phyloP scores from a whole-genome alignment of 2,113 vertebrate genomes.

The Centropristis striata region DNA sequence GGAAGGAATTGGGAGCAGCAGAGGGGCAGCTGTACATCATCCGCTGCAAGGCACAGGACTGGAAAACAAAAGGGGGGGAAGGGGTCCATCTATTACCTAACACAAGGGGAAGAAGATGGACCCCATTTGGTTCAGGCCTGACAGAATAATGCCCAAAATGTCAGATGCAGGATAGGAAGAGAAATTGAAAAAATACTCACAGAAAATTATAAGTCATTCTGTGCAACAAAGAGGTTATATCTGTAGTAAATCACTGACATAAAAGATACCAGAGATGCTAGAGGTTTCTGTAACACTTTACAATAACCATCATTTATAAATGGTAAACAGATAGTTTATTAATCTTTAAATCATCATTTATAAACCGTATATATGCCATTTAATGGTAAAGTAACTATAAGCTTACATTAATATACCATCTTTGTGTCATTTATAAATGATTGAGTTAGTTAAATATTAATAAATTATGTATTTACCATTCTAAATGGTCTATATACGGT shows the following conservation, averaged over 20 bases:
- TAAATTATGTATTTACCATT: too few species aligned
- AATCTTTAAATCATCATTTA: too few species aligned
- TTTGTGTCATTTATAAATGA: too few species aligned
- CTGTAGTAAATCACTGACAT: neutral
- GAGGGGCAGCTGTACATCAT: slow-evolving; percentile 54
- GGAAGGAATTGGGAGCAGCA: neutral
- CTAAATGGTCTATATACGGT: too few species aligned
- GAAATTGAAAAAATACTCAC: neutral
- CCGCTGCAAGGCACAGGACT: slow-evolving; percentile 20
- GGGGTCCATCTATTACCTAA: slow-evolving; percentile 15
- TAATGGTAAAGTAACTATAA: too few species aligned
- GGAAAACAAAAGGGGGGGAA: neutral
- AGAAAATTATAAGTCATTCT: neutral
- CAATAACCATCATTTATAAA: too few species aligned
- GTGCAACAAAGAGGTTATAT: neutral
- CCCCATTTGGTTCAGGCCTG: slow-evolving; percentile 19
- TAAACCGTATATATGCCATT: too few species aligned
- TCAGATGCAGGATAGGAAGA: slow-evolving; percentile 6
- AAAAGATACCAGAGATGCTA: neutral
- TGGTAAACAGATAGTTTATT: too few species aligned
- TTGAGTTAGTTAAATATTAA: too few species aligned
- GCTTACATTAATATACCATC: too few species aligned
- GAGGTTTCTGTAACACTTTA: too few species aligned
- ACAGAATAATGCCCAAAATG: slow-evolving; percentile 4
- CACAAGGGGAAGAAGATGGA: neutral